Evolutionary conservation across 2,113 vertebrate species (phyloP).

Genomic region (Lophochroa leadbeateri): DNA sequence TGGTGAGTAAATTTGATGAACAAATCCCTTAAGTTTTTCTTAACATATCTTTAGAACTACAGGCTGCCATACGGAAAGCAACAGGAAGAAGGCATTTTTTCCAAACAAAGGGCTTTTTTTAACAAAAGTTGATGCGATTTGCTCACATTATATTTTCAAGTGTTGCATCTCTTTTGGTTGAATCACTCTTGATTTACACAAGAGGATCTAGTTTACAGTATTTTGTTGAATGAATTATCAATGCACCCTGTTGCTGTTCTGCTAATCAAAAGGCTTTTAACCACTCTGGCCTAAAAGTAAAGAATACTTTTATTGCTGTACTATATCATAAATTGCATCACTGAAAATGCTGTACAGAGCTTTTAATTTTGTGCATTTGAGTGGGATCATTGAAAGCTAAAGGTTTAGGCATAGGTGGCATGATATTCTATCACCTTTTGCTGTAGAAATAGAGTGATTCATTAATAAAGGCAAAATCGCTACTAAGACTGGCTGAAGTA

Average conservation of each 20-base stretch:
- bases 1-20: background rate
- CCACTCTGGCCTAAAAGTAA: background rate
- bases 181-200: background rate
- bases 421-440: background rate
- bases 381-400: background rate
- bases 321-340: background rate
- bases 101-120: background rate
- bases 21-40: background rate
- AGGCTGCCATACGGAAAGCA: background rate
- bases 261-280: background rate
- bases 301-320: background rate
- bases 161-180: background rate
- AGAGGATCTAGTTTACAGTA: background rate
- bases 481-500: background rate
- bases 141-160: background rate
- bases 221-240: background rate
- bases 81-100: background rate
- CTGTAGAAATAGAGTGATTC: background rate
- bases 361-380: background rate
- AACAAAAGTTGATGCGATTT: background rate
- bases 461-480: background rate
- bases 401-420: background rate
- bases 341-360: background rate
- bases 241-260: background rate
- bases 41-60: background rate